A percentile compares a stretch with the other conserved stretches of the same genome.
phyloP scores from a whole-genome alignment of 1,140 invertebrate species.

The Pissodes strobi region DNA sequence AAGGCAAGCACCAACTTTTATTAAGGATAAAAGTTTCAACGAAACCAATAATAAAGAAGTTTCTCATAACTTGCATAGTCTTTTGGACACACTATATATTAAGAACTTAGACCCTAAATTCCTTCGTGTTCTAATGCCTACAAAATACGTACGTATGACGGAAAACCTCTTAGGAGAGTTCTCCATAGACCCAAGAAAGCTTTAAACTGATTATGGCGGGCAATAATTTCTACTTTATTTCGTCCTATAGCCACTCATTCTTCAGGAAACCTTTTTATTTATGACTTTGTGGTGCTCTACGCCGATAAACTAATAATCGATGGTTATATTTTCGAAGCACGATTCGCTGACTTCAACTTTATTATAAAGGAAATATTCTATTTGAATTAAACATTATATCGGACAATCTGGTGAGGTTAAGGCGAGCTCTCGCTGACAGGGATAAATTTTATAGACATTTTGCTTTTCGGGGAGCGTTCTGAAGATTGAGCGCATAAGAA shows the following conservation, averaged over 20 bases:
- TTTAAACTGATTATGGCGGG: neutral
- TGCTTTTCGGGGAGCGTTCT: neutral
- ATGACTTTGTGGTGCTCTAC: conserved; percentile 33
- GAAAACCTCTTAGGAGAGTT: no score
- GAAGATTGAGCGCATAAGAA: no score
- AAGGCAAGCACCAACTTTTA: no score
- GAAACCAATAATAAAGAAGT: no score
- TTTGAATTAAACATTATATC: conserved; percentile 48
- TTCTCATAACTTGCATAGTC: no score
- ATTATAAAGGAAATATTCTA: conserved; percentile 46
- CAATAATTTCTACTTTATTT: conserved; percentile 29
- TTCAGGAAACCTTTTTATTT: conserved; percentile 38
- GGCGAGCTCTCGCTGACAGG: conserved; percentile 8
- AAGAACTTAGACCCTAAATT: no score
- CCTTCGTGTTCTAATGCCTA: no score
- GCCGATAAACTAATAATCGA: conserved; percentile 48
- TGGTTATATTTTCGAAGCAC: conserved; percentile 45
- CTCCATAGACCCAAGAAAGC: no score
- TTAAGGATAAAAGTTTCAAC: no score
- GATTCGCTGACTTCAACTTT: conserved; percentile 33
- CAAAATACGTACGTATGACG: no score
- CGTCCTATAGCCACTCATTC: conserved; percentile 12
- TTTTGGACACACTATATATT: no score
- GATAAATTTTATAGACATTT: conserved; percentile 16
- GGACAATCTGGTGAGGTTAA: conserved; percentile 14